Evolutionary conservation across 1,140 invertebrate species (phyloP).

Genomic region (Dendroctonus ponderosae): DNA sequence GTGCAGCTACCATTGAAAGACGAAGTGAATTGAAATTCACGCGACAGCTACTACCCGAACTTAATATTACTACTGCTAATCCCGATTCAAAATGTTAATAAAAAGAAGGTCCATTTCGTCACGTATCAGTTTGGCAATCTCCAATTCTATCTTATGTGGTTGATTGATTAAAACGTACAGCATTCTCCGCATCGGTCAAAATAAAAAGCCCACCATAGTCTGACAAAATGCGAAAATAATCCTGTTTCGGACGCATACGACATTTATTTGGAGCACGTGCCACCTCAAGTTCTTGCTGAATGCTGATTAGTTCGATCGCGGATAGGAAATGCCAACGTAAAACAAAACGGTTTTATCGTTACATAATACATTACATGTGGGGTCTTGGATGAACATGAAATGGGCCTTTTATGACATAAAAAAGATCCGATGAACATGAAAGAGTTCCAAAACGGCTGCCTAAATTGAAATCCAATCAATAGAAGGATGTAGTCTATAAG

Average conservation of each 20-base stretch:
- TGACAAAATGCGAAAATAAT: conserved; percentile 32
- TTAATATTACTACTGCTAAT: too few species aligned
- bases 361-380: conserved; percentile 16
- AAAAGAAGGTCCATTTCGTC: not conserved
- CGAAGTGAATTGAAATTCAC: too few species aligned
- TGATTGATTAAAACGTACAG: conserved; percentile 26
- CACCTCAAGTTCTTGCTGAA: conserved; percentile 15
- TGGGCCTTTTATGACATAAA: too few species aligned
- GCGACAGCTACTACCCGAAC: too few species aligned
- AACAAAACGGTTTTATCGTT: conserved; percentile 24
- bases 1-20: too few species aligned
- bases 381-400: conserved; percentile 6
- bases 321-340: conserved; percentile 15
- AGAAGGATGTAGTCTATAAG: not conserved
- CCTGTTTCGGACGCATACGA: conserved; percentile 21
- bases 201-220: conserved; percentile 23
- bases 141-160: not conserved
- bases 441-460: not conserved
- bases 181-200: conserved; percentile 22
- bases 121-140: conserved; percentile 2
- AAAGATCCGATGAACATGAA: not conserved
- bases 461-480: not conserved
- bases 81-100: not conserved
- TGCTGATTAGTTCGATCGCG: conserved; percentile 16
- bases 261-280: conserved; percentile 30